Evolutionary conservation across 2,888 invertebrate species (phyloP).

Genomic region (Arrhopalites spinosus): DNA sequence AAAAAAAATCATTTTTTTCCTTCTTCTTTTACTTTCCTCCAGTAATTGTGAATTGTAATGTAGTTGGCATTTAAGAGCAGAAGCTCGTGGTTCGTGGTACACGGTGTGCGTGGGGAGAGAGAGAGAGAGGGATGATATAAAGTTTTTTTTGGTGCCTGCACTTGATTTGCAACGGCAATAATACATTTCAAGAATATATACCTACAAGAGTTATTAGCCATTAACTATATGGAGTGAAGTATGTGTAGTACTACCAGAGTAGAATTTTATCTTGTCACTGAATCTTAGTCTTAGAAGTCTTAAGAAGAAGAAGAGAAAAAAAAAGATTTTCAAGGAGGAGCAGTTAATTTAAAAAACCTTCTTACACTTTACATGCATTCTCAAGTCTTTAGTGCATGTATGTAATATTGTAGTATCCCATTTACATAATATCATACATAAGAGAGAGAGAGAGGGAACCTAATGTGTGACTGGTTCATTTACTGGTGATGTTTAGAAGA

Average conservation of each 20-base stretch:
- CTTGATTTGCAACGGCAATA: slow-evolving; percentile 24
- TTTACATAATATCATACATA: too few relatives aligned
- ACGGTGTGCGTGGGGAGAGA: not conserved
- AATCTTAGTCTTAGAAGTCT: slow-evolving; percentile 6
- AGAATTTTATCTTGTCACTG: slow-evolving; percentile 21
- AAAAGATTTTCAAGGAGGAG: slow-evolving; percentile 8
- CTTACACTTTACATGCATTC: too few relatives aligned
- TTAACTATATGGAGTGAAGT: not conserved
- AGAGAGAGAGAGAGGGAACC: too few relatives aligned
- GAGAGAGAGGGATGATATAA: not conserved
- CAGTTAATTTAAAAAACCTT: not conserved
- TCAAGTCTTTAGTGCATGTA: too few relatives aligned
- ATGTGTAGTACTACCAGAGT: not conserved
- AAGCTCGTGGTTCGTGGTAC: not conserved
- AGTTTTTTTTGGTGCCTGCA: not conserved
- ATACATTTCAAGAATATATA: not conserved
- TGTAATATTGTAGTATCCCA: too few relatives aligned
- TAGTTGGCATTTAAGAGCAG: too few relatives aligned
- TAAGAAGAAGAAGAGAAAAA: not conserved
- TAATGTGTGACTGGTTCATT: slow-evolving; percentile 5
- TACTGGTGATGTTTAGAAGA: not conserved
- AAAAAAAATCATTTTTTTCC: not conserved
- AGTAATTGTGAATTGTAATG: not conserved
- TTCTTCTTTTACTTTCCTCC: not conserved
- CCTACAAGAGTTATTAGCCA: not conserved